Conservation (phyloP, 1,140 invertebrate species). For the Zaprionus vittiger region DNA sequence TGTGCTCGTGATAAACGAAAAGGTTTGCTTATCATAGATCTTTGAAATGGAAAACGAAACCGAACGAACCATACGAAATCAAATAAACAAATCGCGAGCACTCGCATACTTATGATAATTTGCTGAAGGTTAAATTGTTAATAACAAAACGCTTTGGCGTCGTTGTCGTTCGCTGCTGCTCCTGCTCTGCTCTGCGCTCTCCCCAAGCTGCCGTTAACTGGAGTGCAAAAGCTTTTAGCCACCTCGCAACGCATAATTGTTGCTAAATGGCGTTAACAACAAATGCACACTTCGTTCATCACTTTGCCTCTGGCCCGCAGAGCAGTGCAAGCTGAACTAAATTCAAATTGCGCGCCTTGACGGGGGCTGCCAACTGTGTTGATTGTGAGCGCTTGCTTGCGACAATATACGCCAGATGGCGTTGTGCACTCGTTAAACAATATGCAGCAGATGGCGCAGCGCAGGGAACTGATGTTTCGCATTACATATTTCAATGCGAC, state of each 20-base stretch:
- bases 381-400: not conserved
- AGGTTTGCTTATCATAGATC: conserved; percentile 28
- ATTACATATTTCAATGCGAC: not conserved
- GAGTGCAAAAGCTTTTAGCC: conserved; percentile 42
- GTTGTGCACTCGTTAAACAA: not conserved
- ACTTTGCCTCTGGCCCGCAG: not conserved
- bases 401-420: conserved; percentile 1
- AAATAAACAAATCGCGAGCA: conserved; percentile 45
- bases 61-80: conserved; percentile 13
- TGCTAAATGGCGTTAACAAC: conserved; percentile 55
- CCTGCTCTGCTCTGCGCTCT: conserved; percentile 7
- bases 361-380: not conserved
- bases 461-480: not conserved
- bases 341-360: conserved; percentile 37
- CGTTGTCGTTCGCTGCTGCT: conserved; percentile 18
- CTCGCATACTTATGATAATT: conserved; percentile 68
- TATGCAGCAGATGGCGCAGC: not conserved
- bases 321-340: not conserved
- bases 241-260: conserved; percentile 36
- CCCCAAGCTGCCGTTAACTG: conserved; percentile 8
- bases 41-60: conserved; percentile 36
- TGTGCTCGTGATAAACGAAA: conserved; percentile 7
- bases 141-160: conserved; percentile 47
- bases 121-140: conserved; percentile 61
- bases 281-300: conserved; percentile 21